Percentiles rank a stretch among this genome's conserved stretches.
Evolutionary conservation across 35 echinoderm and acorn worm genomes (phyloP).

Genomic region (Ptychodera flava): DNA sequence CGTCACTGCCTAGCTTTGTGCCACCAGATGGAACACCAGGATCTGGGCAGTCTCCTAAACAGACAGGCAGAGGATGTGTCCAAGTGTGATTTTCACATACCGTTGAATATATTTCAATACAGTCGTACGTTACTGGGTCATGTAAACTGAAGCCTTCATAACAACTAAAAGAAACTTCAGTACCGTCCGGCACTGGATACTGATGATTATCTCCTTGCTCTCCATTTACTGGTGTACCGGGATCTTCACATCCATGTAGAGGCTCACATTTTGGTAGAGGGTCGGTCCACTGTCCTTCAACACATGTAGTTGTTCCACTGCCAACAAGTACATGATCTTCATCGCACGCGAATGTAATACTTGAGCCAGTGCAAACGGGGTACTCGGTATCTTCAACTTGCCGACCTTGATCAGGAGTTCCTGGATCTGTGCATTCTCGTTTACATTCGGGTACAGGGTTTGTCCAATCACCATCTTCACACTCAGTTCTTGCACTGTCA

Average conservation of each 20-base stretch:
- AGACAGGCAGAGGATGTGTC: not conserved
- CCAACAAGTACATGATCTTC: not conserved
- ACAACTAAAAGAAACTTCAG: not conserved
- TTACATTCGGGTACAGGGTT: not conserved
- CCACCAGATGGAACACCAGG: not conserved
- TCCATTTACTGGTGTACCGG: not conserved
- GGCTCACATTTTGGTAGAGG: not conserved
- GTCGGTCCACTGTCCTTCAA: not conserved
- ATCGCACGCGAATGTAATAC: not conserved
- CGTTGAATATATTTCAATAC: not conserved
- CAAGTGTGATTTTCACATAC: not conserved
- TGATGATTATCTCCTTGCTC: not conserved
- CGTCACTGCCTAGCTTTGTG: not conserved
- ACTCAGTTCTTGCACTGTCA: not conserved
- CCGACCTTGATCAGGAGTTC: not conserved
- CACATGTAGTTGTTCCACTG: not conserved
- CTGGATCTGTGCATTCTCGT: not conserved
- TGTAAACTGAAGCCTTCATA: not conserved
- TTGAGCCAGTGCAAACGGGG: not conserved
- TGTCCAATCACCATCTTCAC: not conserved
- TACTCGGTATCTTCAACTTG: not conserved
- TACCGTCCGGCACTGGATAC: not conserved
- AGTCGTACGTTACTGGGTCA: not conserved
- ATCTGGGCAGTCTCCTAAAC: not conserved
- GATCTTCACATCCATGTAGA: not conserved